Percentiles rank a stretch among this genome's conserved stretches.
Conservation (phyloP, 2,888 invertebrate genomes). For the Andrena flavipes region DNA sequence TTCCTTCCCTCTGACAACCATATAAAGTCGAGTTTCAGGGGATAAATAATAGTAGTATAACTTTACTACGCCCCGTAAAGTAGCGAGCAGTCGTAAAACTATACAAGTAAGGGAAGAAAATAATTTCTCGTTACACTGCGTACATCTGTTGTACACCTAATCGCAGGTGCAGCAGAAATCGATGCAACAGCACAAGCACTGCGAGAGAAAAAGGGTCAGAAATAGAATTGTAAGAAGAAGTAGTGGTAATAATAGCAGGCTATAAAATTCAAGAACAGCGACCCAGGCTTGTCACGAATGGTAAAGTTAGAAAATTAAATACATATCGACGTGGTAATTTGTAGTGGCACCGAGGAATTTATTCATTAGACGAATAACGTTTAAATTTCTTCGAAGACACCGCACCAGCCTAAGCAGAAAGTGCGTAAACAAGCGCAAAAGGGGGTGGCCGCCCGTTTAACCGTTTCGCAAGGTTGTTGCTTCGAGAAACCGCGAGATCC, state of each 20-base stretch:
- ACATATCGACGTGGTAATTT: no score
- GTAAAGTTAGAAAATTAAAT: no score
- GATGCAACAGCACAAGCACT: no score
- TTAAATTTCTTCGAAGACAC: neutral
- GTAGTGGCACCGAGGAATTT: no score
- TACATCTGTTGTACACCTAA: neutral
- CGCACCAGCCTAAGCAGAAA: no score
- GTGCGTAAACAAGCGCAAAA: neutral
- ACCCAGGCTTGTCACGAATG: no score
- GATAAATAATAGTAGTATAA: conserved; percentile 10
- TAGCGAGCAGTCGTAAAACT: neutral
- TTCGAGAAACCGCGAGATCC: conserved; percentile 24
- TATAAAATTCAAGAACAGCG: no score
- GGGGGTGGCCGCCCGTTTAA: neutral
- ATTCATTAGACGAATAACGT: neutral
- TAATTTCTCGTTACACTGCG: neutral
- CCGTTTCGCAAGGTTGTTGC: conserved; percentile 4
- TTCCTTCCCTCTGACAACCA: neutral
- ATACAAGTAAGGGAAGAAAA: neutral
- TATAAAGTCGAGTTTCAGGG: neutral
- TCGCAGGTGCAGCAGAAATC: no score
- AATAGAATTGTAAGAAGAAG: no score
- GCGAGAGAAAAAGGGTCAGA: no score
- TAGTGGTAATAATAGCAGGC: no score
- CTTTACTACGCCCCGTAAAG: neutral